Evolutionary conservation across 2,797 vertebrate species (phyloP), one percentile per base, ranked within the genome.

Genomic region (Eupleurogrammus muticus): DNA sequence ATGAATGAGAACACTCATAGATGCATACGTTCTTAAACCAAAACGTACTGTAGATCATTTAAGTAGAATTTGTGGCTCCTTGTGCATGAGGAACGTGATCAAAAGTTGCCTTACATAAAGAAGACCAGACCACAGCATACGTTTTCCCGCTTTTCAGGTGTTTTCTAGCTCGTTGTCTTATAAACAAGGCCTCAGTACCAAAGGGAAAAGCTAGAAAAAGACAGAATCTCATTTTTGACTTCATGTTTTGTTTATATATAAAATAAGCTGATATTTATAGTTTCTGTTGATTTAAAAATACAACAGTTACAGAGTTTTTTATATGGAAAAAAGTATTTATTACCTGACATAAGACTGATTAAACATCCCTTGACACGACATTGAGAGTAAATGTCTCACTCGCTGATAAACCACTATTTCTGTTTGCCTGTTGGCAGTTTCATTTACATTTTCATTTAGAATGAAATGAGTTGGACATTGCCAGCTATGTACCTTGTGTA

Each of bases 231-330:
- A 35, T 70, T 58, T 80, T 60, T 66, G n/a, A 58, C 11, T 60
- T 61, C 46, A 38, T 62, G 24, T 70, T 79, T 78, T 81, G 65
- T 82, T 71, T 20, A 51, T 44, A 44, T 28, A 59, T n/a, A 62
- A 79, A 67, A 89, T 85, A 86, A 92, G 72, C 57, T 90, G 70
- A 80, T 89, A 87, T 92, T 91, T 90, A 91, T 89, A 79, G 61
- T 83, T 80, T 80, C 62, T 89, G 76, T 88, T 77, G 71, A 77
- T 62, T 73, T 83, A n/a, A 48, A 79, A 80, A 75, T 51, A 24
- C 60, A 79, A 77, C 62, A 81, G 62, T 55, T 70, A 59, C 66
- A 76, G 17, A 66, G 48, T 67, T 85, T 84, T 49, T 84, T 83
- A 73, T 53, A 74, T 82, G 2, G 71, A 65, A 72, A n/a, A 80